Evolutionary conservation across 2,113 vertebrate genomes (phyloP).

Genomic region (Elachura formosa): DNA sequence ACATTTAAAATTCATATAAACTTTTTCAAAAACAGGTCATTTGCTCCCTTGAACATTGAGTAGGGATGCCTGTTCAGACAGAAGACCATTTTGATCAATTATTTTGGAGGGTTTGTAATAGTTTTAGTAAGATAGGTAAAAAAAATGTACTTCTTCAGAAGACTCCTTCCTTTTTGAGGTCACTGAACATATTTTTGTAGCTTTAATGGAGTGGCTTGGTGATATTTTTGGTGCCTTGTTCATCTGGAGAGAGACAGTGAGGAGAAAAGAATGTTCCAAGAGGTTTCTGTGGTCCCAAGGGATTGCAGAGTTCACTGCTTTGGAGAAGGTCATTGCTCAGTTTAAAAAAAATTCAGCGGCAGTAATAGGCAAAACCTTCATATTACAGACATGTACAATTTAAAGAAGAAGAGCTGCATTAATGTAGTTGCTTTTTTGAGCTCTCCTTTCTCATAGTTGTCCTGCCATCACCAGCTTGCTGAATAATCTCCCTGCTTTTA

Average conservation of each 20-base stretch:
- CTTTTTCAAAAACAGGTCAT: background rate
- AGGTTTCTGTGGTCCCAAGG: background rate
- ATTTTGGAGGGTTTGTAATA: background rate
- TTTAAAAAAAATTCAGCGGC: background rate
- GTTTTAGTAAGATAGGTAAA: background rate
- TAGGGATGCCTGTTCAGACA: background rate
- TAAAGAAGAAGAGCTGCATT: background rate
- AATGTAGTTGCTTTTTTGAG: background rate
- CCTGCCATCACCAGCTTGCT: background rate
- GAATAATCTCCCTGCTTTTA: background rate
- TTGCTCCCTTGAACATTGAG: background rate
- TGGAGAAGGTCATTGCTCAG: background rate
- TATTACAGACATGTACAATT: background rate
- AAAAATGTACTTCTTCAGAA: background rate
- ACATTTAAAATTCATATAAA: background rate
- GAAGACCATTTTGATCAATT: background rate
- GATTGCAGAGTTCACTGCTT: background rate
- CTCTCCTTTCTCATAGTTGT: background rate
- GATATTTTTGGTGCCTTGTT: background rate
- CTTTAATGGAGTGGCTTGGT: background rate
- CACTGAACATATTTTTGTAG: background rate
- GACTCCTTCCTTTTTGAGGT: background rate
- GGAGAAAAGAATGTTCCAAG: background rate
- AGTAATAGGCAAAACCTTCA: background rate
- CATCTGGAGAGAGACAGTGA: background rate